phyloP scores from a whole-genome alignment of 2,113 vertebrate species.

The Oryzias javanicus region DNA sequence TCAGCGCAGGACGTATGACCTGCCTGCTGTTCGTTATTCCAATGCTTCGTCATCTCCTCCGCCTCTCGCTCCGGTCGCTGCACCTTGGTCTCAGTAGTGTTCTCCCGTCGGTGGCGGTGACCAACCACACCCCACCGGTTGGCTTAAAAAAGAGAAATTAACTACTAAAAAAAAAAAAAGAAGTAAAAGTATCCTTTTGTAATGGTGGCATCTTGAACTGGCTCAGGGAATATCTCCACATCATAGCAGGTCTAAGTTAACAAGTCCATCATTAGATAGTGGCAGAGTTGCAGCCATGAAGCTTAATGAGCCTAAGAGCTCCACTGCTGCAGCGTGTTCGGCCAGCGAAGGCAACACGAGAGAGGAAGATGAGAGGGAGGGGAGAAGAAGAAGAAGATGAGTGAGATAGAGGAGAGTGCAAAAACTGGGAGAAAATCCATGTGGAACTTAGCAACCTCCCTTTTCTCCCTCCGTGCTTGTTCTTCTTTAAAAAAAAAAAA shows the following conservation, averaged over 20 bases:
- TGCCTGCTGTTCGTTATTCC: slow-evolving; percentile 56
- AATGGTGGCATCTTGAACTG: slow-evolving; percentile 41
- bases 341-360: slow-evolving; percentile 71
- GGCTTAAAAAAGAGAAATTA: slow-evolving; percentile 3
- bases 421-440: slow-evolving; percentile 70
- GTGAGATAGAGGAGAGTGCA: slow-evolving; percentile 56
- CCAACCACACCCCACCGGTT: slow-evolving; percentile 37
- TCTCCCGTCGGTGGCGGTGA: slow-evolving; percentile 54
- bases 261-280: slow-evolving; percentile 71
- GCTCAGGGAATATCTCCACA: slow-evolving; percentile 47
- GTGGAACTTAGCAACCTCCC: slow-evolving; percentile 66
- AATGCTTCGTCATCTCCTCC: slow-evolving; percentile 56
- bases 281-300: slow-evolving; percentile 71
- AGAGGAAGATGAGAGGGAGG: slow-evolving; percentile 44
- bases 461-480: slow-evolving; percentile 52
- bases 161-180: slow-evolving; percentile 19
- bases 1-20: slow-evolving; percentile 48
- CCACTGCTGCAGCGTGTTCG: slow-evolving; percentile 77
- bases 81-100: slow-evolving; percentile 47
- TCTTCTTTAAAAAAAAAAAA: slow-evolving; percentile 26
- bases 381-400: slow-evolving; percentile 54
- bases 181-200: slow-evolving; percentile 55
- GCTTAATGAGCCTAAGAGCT: slow-evolving; percentile 76
- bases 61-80: slow-evolving; percentile 37
- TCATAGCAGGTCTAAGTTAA: slow-evolving; percentile 64